Evolutionary conservation across 1,140 invertebrate species (phyloP).

Genomic region (Leguminivora glycinivorella): DNA sequence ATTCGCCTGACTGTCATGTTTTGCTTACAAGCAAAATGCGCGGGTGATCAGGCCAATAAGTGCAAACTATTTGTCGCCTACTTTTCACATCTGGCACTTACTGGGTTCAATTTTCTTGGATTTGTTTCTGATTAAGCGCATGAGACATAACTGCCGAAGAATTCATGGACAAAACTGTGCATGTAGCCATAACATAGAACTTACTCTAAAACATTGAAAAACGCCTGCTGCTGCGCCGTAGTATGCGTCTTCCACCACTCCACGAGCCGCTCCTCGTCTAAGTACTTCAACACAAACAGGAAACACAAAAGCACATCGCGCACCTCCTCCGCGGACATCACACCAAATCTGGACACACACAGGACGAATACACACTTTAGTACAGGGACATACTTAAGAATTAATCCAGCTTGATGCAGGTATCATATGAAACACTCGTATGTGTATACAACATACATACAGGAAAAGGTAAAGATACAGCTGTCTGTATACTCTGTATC

Average conservation of each 20-base stretch:
- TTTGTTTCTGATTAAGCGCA: too few relatives aligned
- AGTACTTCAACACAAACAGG: conserved; percentile 93
- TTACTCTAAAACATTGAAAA: conserved; percentile 91
- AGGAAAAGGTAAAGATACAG: too few relatives aligned
- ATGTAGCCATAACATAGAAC: conserved; percentile 45
- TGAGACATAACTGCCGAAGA: too few relatives aligned
- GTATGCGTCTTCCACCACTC: conserved; percentile 94
- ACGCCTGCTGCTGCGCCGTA: conserved; percentile 86
- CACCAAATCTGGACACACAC: conserved; percentile 69
- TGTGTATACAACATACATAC: too few relatives aligned
- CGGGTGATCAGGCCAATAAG: too few relatives aligned
- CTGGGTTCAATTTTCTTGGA: too few relatives aligned
- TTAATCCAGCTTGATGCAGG: not conserved
- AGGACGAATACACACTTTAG: conserved; percentile 10
- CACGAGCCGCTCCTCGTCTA: conserved; percentile 92
- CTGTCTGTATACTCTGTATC: too few relatives aligned
- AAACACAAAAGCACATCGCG: conserved; percentile 95
- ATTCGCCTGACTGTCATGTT: conserved; percentile 91
- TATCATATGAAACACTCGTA: too few relatives aligned
- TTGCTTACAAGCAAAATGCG: too few relatives aligned
- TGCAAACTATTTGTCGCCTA: conserved; percentile 92
- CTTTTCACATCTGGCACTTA: too few relatives aligned
- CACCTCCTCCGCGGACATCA: conserved; percentile 83
- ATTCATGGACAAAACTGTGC: conserved; percentile 45
- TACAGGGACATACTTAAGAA: not conserved